Evolutionary conservation across 2,888 invertebrate species (phyloP), one percentile per base, ranked within the genome.

Genomic region (Drosophila cyrtoloma): DNA sequence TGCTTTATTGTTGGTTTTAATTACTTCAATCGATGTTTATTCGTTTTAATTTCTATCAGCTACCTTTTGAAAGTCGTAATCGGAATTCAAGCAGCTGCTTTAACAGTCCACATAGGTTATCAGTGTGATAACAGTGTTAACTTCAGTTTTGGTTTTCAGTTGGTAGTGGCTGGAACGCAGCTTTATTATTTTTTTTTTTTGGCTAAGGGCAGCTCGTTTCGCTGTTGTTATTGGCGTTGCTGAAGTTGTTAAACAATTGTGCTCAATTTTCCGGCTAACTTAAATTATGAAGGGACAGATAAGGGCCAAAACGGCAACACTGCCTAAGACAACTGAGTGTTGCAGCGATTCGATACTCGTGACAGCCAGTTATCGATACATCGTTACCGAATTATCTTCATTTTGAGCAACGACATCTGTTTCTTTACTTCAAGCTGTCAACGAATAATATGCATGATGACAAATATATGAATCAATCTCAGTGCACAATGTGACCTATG

Each of bases 321-420:
- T 47, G 26, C 5, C 12, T 44, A 22, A 28, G 4, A 32, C 64
- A 65, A 44, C 44, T 71, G 56, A 16, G 14, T n/a, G 32, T n/a
- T 26, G 26, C 47, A 47, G 47, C 16, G 9, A 16, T 32, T 47
- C 73, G 72, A 72, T 72, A 63, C 4, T 44, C 44, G n/a, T 30
- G 35, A 0, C 16, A 33, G 14, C 1, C 3, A 0, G 6, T 0
- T 57, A 71, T 71, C 71, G 75, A 71, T 71, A 56, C 50, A 47
- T 32, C 50, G 39, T 16, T 7, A n/a, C 7, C 28, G 2, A n/a
- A 9, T 9, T 9, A 10, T 39, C 35, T 5, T 19, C 7, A 47
- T 19, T 9, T 16, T 14, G 7, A 14, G 14, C 1, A 30, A 37
- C 14, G 22, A 16, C 35, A 39, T 28, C 26, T 28, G 3, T 3